Evolutionary conservation across 2,888 invertebrate species (phyloP), one percentile per base, ranked within the genome.

Genomic region (Entomobrya multifasciata): DNA sequence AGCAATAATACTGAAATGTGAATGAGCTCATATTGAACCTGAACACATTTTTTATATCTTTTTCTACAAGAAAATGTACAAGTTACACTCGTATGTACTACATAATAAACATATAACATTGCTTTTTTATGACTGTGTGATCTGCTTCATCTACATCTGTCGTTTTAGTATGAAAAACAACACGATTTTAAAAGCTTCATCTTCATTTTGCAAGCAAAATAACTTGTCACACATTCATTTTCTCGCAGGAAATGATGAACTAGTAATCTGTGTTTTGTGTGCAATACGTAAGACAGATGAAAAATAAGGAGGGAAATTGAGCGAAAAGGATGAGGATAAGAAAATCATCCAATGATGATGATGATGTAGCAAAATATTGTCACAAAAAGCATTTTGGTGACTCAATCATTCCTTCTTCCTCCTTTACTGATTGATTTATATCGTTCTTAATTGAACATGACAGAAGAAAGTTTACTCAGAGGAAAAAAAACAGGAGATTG

Each of bases 341-440:
- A 22, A 22, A 25, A 25, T 44, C n/a, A 27, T 10, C 25, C 13
- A 22, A 22, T 20, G 25, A 20, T 15, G n/a, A 27, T 47, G 52
- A 74, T 44, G 52, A 27, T 80, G 67, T 27, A 60, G 41, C 20
- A 62, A 41, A 78, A 78, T 47, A 49, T 67, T 81, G 81, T 81
- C 81, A 82, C 20, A 49, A 60, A 82, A 57, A 49, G 22, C 74
- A 72, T 55, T 36, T 62, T 74, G 74, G 74, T 60, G 74, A 82
- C 82, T 82, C 82, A 74, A 82, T 82, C 82, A 82, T 74, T 52
- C n/a, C 27, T n/a, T 52, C 72, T 30, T 44, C 41, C 15, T 72
- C 72, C 36, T 25, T 13, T n/a, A n/a, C 57, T 76, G 76, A 82
- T 72, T 82, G 82, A 82, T 82, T 82, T 74, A 82, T 82, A 74